Evolutionary conservation across 2,797 vertebrate genomes (phyloP).

Genomic region (Anguilla marmorata): DNA sequence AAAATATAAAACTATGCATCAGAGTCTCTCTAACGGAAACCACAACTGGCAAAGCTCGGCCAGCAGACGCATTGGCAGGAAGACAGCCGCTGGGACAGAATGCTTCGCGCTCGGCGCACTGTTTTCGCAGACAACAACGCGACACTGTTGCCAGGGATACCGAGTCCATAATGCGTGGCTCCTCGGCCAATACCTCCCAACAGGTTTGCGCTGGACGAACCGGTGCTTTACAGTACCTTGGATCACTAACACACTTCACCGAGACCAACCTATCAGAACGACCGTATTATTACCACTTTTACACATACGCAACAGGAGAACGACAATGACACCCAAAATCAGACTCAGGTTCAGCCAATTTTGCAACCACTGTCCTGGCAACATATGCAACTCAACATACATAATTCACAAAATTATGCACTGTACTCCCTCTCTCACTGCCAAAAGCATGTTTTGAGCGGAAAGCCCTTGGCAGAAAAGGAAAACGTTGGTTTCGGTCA

Average conservation of each 20-base stretch:
- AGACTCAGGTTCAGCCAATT: neutral
- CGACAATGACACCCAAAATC: neutral
- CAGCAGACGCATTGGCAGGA: neutral
- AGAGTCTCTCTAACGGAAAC: slow-evolving; percentile 49
- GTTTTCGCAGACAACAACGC: neutral
- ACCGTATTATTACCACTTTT: neutral
- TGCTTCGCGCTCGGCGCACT: too few relatives aligned
- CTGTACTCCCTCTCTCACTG: neutral
- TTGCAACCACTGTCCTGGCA: neutral
- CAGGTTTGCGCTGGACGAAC: neutral
- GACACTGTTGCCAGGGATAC: neutral
- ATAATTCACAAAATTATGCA: neutral
- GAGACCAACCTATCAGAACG: neutral
- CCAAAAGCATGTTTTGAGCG: neutral
- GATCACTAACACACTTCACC: neutral
- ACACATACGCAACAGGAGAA: neutral
- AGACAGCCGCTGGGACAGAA: neutral
- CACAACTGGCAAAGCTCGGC: slow-evolving; percentile 40
- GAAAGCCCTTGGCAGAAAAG: neutral
- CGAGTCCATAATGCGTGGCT: neutral
- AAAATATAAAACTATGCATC: slow-evolving; percentile 49
- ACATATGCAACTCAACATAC: neutral
- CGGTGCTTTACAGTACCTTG: neutral
- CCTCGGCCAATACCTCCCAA: neutral
- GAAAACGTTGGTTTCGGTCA: neutral